Evolutionary conservation across 2,888 invertebrate species (phyloP).

Genomic region (Drosophila infuscata): DNA sequence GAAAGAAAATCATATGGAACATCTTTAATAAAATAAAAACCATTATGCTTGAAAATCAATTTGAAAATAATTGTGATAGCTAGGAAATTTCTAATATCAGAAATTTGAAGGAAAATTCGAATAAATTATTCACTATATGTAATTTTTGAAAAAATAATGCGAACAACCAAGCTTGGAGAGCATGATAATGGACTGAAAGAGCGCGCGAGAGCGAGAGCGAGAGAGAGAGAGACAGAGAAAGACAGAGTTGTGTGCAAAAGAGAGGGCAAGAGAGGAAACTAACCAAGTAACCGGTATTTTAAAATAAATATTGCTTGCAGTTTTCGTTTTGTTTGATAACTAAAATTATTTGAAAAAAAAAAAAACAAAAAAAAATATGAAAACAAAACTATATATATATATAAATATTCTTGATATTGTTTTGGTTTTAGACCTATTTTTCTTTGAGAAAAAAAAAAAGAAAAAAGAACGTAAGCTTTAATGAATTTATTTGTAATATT

Average conservation of each 20-base stretch:
- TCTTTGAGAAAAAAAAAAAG: constrained; percentile 4
- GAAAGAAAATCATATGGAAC: constrained; percentile 2
- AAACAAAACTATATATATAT: constrained; percentile 52
- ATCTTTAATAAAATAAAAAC: constrained; percentile 13
- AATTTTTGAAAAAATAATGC: constrained; percentile 18
- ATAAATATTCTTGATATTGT: constrained; percentile 61
- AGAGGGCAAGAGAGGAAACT: constrained; percentile 56
- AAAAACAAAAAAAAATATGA: constrained; percentile 1
- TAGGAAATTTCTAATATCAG: constrained; percentile 18
- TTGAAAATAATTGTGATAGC: constrained; percentile 16
- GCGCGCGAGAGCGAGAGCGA: constrained; percentile 35
- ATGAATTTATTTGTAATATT: constrained; percentile 56
- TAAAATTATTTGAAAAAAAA: constrained; percentile 26
- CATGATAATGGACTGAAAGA: constrained; percentile 32
- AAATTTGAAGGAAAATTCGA: constrained; percentile 9
- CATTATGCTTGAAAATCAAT: constrained; percentile 1
- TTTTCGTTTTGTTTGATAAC: constrained; percentile 49
- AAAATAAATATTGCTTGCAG: constrained; percentile 54
- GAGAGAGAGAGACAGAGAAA: constrained; percentile 32
- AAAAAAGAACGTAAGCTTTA: constrained; percentile 51
- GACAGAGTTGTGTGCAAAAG: constrained; percentile 23
- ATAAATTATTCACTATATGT: constrained; percentile 3
- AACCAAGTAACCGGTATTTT: constrained; percentile 47
- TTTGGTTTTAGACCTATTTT: constrained; percentile 37
- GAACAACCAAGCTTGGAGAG: constrained; percentile 12